These are phyloP conservation scores for Gila orcuttii DNA, from an alignment of 2,113 vertebrate species.

Conservation along the genomic window DNA sequence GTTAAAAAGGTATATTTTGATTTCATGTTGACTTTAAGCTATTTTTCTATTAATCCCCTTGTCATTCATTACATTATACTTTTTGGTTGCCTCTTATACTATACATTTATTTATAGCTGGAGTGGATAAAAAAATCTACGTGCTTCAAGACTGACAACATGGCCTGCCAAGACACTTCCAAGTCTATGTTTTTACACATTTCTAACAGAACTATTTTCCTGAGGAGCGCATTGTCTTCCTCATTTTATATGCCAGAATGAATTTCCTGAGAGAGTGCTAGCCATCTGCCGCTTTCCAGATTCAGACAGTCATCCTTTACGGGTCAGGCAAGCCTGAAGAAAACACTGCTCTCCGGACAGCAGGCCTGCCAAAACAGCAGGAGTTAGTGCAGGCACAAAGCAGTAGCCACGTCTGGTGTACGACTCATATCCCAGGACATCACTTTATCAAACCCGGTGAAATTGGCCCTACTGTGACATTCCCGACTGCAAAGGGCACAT, in stretches of 20 bases:
- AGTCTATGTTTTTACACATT: not conserved
- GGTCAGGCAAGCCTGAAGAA: conserved; percentile 39
- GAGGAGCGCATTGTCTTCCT: not conserved
- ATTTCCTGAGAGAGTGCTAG: conserved; percentile 50
- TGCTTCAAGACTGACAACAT: not conserved
- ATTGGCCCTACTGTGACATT: conserved; percentile 61
- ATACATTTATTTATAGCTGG: not conserved
- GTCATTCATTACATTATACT: not conserved
- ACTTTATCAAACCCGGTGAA: conserved; percentile 53
- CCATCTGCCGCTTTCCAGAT: conserved; percentile 61
- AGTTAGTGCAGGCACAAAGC: conserved; percentile 43
- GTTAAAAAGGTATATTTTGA: not conserved
- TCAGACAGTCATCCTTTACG: conserved; percentile 57
- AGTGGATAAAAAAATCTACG: not conserved
- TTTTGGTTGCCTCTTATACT: too few relatives aligned
- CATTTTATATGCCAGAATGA: conserved; percentile 33
- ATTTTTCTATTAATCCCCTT: not conserved
- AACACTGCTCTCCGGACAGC: conserved; percentile 2
- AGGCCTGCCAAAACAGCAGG: conserved; percentile 38
- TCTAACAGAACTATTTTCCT: not conserved
- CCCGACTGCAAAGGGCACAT: conserved; percentile 54
- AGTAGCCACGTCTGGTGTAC: conserved; percentile 2
- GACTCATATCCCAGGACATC: conserved; percentile 33
- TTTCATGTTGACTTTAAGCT: not conserved
- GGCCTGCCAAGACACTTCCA: not conserved